Evolutionary conservation across 2,113 vertebrate genomes (phyloP), one percentile per base, ranked within the genome.

Genomic region (Xyrauchen texanus): DNA sequence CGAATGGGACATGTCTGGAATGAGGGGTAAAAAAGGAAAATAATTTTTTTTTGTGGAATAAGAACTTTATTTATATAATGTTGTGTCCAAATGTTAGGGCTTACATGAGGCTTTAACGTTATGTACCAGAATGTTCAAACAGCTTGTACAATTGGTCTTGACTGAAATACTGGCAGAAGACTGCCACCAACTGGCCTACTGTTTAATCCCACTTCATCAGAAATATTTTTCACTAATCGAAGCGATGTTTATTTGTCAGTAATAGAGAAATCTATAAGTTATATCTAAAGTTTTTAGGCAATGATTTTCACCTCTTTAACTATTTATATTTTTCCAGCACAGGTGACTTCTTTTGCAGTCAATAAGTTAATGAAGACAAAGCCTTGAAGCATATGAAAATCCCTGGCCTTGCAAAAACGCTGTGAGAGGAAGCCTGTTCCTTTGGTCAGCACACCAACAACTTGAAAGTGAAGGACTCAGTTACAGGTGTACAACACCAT

Each of bases 101-200:
- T 1, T 58, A 16, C 13, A 49, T 10, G 3, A 68, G 10, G 34
- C 68, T 44, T 5, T 42, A 47, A 72, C 61, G 58, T 49, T 55
- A 66, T 4, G 34, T 8, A 7, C 5, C n/a, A 21, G 42, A 13
- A 58, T 5, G 21, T 57, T n/a, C 4, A 57, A 2, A 13, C 5
- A 6, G 12, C 6, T 0, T n/a, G 55, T n/a, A 6, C n/a, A 58
- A 58, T 15, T 2, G 6, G 2, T 58, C n/a, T 58, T 7, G 15
- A n/a, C 7, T 15, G 4, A 21, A 83, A 70, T 8, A 55, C 70
- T 76, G 78, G 76, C 65, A 82, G 68, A 89, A 92, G 88, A 88
- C 88, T 92, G 90, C 90, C 90, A 86, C 87, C 92, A 61, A 87
- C 84, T 92, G 93, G 91, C 1, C 11, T 10, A 47, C n/a, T 42